Evolutionary conservation across 2,888 invertebrate species (phyloP), one percentile per base, ranked within the genome.

Genomic region (Zootermopsis nevadensis): DNA sequence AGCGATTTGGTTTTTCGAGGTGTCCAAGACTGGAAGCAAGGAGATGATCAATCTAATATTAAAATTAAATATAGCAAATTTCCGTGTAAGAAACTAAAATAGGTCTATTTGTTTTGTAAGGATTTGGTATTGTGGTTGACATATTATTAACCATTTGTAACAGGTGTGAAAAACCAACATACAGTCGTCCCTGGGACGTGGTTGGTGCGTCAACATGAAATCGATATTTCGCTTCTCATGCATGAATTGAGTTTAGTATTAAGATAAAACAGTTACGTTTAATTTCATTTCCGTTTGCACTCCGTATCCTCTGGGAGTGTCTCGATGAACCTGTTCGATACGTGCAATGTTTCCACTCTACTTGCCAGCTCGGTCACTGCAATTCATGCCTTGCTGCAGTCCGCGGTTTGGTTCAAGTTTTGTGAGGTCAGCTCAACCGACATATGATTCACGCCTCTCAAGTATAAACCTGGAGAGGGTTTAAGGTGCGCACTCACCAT

Each of bases 311-410:
- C 27, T 77, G 15, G 55, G 55, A 33, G 55, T n/a, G 31, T 77
- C 24, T 19, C 6, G 6, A 33, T 66, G 35, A 79, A 79, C 79
- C 79, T 79, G 79, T 79, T 79, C 55, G 30, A 55, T 77, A 77
- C 55, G 30, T 31, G 35, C n/a, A 79, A 35, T 79, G 55, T 79
- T 79, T 79, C 79, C 79, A 79, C 79, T 79, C 79, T 38, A 79
- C 79, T 79, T 79, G 79, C 66, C 66, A 66, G 79, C 60, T 66
- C 79, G 79, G 79, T 79, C 79, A 79, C 42, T 77, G 77, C 77
- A 77, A n/a, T n/a, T n/a, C n/a, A n/a, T 77, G 77, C 55, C n/a
- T 19, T 42, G 33, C n/a, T 48, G 38, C 42, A 60, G 79, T 79
- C 79, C 79, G 60, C 60, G 79, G 79, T 79, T 76, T 6, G 76